Conservation (phyloP, 1,140 invertebrate species). For the Cephus cinctus region DNA sequence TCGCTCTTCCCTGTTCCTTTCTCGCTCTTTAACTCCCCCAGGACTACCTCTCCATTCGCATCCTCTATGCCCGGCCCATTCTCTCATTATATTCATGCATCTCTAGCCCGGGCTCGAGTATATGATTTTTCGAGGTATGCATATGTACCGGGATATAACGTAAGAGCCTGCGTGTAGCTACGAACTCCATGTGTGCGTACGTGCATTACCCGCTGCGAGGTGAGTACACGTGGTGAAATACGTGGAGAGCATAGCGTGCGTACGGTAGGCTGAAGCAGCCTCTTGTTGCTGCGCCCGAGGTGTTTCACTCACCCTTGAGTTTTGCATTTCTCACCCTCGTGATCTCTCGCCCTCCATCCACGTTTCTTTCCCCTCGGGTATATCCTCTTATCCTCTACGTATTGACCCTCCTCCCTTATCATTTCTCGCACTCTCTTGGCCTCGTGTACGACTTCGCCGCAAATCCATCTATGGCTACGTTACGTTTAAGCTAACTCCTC, state of each 20-base stretch:
- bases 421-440: too few species aligned
- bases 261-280: too few species aligned
- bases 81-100: conserved; percentile 35
- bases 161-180: background rate
- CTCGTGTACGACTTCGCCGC: too few species aligned
- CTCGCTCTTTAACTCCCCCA: conserved; percentile 22
- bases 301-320: background rate
- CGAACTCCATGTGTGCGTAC: background rate
- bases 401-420: too few species aligned
- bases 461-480: too few species aligned
- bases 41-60: conserved; percentile 5
- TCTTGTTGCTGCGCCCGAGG: background rate
- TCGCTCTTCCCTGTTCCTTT: conserved; percentile 2
- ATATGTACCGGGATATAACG: too few species aligned
- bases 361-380: too few species aligned
- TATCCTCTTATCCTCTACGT: too few species aligned
- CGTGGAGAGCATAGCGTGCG: background rate
- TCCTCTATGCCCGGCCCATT: conserved; percentile 7
- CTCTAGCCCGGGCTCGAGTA: conserved; percentile 13
- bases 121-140: too few species aligned
- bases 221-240: too few species aligned
- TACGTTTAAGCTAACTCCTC: too few species aligned
- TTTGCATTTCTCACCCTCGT: background rate
- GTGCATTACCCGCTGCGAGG: background rate
- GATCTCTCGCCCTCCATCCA: background rate